These are phyloP conservation scores for Procavia capensis DNA, from an alignment of 2,113 vertebrate genomes.

Conservation along the genomic window DNA sequence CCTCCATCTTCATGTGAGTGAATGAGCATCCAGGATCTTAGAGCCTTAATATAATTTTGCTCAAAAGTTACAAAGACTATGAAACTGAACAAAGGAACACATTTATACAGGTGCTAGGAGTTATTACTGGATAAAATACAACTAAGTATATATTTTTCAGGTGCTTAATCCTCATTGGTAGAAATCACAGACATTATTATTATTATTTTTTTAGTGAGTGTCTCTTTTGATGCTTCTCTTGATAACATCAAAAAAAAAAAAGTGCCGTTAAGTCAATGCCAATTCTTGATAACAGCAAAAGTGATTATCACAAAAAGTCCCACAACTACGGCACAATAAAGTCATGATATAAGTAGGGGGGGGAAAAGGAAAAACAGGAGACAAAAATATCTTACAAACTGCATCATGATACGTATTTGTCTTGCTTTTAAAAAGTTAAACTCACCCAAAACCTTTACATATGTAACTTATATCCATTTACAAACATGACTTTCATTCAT, in stretches of 20 bases:
- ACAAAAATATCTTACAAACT: not conserved
- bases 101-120: not conserved
- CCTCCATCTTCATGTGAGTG: not conserved
- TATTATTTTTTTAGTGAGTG: too few species aligned
- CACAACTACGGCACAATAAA: not conserved
- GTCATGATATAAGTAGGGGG: not conserved
- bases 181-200: not conserved
- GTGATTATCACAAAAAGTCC: not conserved
- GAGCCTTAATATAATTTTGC: not conserved
- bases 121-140: slow-evolving; percentile 2
- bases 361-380: not conserved
- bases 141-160: not conserved
- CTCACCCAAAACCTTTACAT: slow-evolving; percentile 46
- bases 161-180: slow-evolving; percentile 5
- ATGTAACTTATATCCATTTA: not conserved
- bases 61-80: slow-evolving; percentile 23
- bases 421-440: not conserved
- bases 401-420: not conserved
- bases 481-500: not conserved
- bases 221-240: not conserved
- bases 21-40: not conserved
- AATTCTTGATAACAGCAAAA: not conserved
- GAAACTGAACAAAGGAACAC: not conserved
- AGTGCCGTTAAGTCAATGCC: too few species aligned
- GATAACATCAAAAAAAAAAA: not conserved